phyloP scores from a whole-genome alignment of 1,140 invertebrate genomes.

The Galleria mellonella region DNA sequence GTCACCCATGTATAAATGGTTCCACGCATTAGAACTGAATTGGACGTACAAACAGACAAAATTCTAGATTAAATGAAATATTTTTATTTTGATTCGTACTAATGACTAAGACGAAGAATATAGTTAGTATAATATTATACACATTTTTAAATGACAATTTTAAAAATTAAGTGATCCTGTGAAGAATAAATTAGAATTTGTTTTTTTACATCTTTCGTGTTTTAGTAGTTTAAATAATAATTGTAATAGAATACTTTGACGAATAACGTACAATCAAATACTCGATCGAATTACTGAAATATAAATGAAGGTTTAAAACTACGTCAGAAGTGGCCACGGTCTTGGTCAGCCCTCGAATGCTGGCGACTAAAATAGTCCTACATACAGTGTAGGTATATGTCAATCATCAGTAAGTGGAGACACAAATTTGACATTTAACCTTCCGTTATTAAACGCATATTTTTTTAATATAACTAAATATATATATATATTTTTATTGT shows the following conservation, averaged over 20 bases:
- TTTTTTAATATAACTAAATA: not conserved
- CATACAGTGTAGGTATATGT: slow-evolving; percentile 13
- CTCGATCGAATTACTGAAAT: not conserved
- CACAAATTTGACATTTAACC: not conserved
- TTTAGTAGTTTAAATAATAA: not conserved
- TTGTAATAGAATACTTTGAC: not conserved
- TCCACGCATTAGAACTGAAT: no score
- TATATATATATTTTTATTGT: not conserved
- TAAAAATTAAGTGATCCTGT: not conserved
- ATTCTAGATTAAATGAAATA: no score
- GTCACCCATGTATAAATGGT: no score
- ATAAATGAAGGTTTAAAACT: slow-evolving; percentile 2
- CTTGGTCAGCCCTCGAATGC: slow-evolving; percentile 13
- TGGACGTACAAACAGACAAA: no score
- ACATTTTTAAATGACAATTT: no score
- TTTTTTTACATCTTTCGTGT: not conserved
- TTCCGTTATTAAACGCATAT: not conserved
- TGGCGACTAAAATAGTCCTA: slow-evolving; percentile 13
- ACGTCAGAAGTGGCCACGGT: slow-evolving; percentile 1
- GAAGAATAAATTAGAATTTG: not conserved
- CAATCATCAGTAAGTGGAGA: slow-evolving; percentile 9
- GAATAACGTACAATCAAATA: not conserved
- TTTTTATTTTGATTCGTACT: not conserved
- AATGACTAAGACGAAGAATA: no score
- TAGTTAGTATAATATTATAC: not conserved